A percentile compares a stretch with the other conserved stretches of the same genome.
Conservation (phyloP, 2,797 vertebrate species). For the Ctenochaetus hawaiiensis region DNA sequence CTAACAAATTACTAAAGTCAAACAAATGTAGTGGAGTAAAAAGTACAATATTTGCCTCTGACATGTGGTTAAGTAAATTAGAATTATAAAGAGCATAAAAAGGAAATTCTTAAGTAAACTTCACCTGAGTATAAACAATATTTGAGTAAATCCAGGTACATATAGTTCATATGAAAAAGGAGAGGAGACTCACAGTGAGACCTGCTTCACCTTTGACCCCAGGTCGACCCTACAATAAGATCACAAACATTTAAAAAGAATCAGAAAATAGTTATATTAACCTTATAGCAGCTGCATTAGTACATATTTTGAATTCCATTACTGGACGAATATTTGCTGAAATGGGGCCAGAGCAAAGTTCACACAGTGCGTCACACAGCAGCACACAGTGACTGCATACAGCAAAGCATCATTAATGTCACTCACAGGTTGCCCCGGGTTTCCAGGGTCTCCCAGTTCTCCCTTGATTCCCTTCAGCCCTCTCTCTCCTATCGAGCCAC, state of each 20-base stretch:
- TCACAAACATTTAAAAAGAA: not conserved
- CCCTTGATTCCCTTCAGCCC: constrained; percentile 91
- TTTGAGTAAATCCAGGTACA: not conserved
- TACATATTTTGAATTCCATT: not conserved
- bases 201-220: constrained; percentile 91
- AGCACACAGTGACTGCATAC: not conserved
- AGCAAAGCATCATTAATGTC: not conserved
- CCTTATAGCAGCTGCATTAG: not conserved
- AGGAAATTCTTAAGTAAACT: no score
- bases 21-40: not conserved
- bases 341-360: no score
- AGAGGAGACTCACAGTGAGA: constrained; percentile 87
- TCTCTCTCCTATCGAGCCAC: constrained; percentile 87
- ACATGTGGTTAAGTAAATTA: no score
- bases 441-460: constrained; percentile 87
- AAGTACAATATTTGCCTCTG: not conserved
- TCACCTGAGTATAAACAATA: no score
- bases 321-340: not conserved
- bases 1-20: not conserved
- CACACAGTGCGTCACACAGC: not conserved
- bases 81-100: no score
- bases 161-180: not conserved
- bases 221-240: constrained; percentile 81
- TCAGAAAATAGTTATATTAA: not conserved
- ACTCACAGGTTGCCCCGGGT: constrained; percentile 87